Conservation (phyloP, 2,888 invertebrate species). For the Cerastis rubricosa region DNA sequence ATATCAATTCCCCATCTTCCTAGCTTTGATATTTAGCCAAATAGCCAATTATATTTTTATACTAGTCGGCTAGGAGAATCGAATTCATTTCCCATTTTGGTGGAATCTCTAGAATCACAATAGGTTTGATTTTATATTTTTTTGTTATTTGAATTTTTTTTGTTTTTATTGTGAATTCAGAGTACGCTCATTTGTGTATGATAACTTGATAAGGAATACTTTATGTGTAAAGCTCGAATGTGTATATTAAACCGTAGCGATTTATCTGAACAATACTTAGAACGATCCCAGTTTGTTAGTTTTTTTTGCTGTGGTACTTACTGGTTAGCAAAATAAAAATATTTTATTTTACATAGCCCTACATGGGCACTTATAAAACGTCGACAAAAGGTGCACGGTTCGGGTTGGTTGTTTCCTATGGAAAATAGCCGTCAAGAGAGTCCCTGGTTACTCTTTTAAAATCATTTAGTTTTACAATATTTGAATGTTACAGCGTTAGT, state of each 20-base stretch:
- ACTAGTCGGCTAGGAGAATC: constrained; percentile 9
- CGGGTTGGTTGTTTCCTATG: too few species aligned
- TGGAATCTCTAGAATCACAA: constrained; percentile 22
- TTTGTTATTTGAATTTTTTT: not conserved
- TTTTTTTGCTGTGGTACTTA: not conserved
- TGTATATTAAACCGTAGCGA: constrained; percentile 1
- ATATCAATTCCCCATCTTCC: not conserved
- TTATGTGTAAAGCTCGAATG: constrained; percentile 14
- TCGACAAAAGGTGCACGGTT: too few species aligned
- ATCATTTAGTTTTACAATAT: too few species aligned
- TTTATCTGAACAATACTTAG: constrained; percentile 8
- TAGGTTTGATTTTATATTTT: not conserved
- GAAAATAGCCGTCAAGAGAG: too few species aligned
- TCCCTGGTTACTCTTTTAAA: too few species aligned
- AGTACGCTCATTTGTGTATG: constrained; percentile 4
- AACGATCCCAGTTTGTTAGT: not conserved
- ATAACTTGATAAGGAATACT: not conserved
- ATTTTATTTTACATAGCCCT: too few species aligned
- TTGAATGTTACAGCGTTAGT: too few species aligned
- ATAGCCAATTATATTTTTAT: constrained; percentile 28
- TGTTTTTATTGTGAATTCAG: constrained; percentile 6
- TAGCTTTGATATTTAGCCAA: not conserved
- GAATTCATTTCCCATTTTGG: constrained; percentile 8
- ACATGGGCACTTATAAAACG: too few species aligned
- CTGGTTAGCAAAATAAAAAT: too few species aligned